These are phyloP conservation scores for Syritta pipiens DNA, from an alignment of 2,888 invertebrate species.

Conservation along the genomic window DNA sequence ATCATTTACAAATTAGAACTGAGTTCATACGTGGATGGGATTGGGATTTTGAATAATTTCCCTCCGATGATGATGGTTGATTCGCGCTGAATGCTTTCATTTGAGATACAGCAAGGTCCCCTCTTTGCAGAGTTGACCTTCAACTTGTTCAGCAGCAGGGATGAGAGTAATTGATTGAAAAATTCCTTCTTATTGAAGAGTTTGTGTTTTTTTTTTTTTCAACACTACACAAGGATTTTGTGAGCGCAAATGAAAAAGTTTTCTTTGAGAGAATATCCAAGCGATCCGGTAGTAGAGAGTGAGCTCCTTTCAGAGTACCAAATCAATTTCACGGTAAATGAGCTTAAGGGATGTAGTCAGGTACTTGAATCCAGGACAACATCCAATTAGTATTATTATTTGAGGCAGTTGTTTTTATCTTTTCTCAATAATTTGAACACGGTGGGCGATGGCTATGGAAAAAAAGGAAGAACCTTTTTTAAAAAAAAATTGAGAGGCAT, in stretches of 20 bases:
- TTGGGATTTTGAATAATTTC: conserved; percentile 17
- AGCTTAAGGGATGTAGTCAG: conserved; percentile 13
- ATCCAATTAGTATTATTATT: conserved; percentile 19
- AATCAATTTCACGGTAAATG: conserved; percentile 47
- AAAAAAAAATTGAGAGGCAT: no score
- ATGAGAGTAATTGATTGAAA: conserved; percentile 30
- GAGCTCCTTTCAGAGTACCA: background rate
- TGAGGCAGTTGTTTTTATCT: background rate
- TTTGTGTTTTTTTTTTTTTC: background rate
- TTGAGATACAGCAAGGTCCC: no score
- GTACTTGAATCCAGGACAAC: conserved; percentile 1
- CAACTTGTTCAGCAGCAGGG: conserved; percentile 10
- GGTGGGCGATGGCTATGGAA: no score
- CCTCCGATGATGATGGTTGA: background rate
- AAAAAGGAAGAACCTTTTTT: no score
- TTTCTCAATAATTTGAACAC: conserved; percentile 27
- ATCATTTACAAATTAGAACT: conserved; percentile 8
- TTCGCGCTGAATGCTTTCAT: conserved; percentile 6
- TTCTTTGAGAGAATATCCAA: background rate
- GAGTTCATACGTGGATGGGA: background rate
- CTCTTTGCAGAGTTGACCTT: no score
- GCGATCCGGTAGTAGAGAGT: background rate
- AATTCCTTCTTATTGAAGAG: conserved; percentile 1
- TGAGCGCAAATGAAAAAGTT: background rate
- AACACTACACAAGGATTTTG: background rate